phyloP scores from a whole-genome alignment of 2,888 invertebrate genomes.

The Ectemnius cavifrons region DNA sequence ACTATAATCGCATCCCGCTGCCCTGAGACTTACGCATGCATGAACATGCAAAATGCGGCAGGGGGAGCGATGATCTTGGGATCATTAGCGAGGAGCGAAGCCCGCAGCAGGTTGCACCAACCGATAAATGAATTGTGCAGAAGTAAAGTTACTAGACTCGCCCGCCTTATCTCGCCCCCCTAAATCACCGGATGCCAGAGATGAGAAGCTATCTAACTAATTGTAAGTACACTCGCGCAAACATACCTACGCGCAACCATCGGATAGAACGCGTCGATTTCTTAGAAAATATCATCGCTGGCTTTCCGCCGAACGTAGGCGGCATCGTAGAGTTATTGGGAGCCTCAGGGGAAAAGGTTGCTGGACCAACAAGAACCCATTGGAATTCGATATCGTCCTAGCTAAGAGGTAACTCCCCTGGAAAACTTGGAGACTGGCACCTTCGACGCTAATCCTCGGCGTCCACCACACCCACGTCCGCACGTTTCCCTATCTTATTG shows the following conservation, averaged over 20 bases:
- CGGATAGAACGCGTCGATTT: no score
- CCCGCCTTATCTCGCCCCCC: conserved; percentile 44
- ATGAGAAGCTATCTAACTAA: conserved; percentile 2
- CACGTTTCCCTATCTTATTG: conserved; percentile 56
- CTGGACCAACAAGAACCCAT: conserved; percentile 20
- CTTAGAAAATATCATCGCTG: no score
- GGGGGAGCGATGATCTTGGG: conserved; percentile 39
- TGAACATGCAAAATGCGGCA: conserved; percentile 59
- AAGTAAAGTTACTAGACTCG: conserved; percentile 20
- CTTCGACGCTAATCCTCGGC: conserved; percentile 64
- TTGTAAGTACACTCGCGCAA: no score
- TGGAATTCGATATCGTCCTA: conserved; percentile 39
- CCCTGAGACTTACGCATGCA: conserved; percentile 63
- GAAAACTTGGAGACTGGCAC: conserved; percentile 49
- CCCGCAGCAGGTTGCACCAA: conserved; percentile 28
- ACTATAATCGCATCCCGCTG: conserved; percentile 60
- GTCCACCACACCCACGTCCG: conserved; percentile 71
- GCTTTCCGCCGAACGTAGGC: not conserved
- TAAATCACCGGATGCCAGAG: conserved; percentile 43
- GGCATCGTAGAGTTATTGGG: conserved; percentile 5
- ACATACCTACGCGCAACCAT: no score
- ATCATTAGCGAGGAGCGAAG: conserved; percentile 48
- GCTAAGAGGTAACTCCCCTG: conserved; percentile 35
- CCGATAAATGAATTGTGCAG: conserved; percentile 55
- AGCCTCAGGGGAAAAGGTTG: conserved; percentile 17